Evolutionary conservation across 2,797 vertebrate genomes (phyloP).

Genomic region (Kryptopterus vitreolus): DNA sequence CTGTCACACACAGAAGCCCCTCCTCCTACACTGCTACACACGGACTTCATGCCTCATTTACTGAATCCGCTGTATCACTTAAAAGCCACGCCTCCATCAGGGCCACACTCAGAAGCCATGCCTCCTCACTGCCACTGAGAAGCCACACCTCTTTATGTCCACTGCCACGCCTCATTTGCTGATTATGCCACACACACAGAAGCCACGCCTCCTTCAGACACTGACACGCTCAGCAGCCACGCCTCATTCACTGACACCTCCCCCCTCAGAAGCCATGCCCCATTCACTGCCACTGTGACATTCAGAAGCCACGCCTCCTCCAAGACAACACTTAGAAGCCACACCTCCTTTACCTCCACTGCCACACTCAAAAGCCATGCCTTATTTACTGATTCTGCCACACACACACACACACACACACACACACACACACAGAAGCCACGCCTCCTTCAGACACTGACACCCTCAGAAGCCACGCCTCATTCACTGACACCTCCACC

Average conservation of each 20-base stretch:
- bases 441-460: neutral
- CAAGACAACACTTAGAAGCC: neutral
- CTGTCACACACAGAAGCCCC: too few species aligned
- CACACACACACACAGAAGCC: neutral
- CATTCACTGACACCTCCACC: neutral
- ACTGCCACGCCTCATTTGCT: neutral
- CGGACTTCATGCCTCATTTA: too few species aligned
- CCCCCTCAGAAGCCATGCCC: neutral
- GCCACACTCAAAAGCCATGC: neutral
- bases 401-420: too few species aligned
- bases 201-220: neutral
- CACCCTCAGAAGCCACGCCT: neutral
- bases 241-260: neutral
- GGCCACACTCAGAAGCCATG: too few species aligned
- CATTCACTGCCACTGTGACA: neutral
- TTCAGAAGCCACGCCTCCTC: too few species aligned
- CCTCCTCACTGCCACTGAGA: too few species aligned
- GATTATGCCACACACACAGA: neutral
- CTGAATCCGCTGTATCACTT: too few species aligned
- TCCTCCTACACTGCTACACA: too few species aligned
- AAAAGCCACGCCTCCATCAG: neutral
- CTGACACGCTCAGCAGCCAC: neutral
- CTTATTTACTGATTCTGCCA: neutral
- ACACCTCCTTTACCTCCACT: neutral
- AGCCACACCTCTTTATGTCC: neutral